Evolutionary conservation across 2,113 vertebrate genomes (phyloP).

Genomic region (Martes martes): DNA sequence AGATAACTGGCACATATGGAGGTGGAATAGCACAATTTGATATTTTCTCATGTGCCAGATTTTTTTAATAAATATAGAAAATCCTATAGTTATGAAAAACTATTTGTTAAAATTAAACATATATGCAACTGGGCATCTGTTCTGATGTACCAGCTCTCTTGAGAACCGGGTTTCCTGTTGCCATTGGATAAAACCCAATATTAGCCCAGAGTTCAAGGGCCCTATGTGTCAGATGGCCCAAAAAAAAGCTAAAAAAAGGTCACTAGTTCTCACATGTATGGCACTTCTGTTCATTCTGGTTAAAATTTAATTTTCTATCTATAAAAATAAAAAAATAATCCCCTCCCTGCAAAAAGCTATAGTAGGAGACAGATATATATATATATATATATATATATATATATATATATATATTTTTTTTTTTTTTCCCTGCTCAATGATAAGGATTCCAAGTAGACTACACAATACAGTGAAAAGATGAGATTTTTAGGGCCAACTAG

Average conservation of each 20-base stretch:
- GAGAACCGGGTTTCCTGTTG: conserved; percentile 46
- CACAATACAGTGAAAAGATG: not conserved
- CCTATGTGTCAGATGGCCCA: not conserved
- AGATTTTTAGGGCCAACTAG: not conserved
- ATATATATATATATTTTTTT: not conserved
- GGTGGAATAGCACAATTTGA: conserved; percentile 84
- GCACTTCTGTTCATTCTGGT: not conserved
- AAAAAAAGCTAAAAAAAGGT: not conserved
- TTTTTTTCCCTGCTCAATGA: not conserved
- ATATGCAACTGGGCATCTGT: conserved; percentile 80
- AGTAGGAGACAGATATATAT: not conserved
- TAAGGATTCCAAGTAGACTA: conserved; percentile 21
- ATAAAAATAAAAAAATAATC: conserved; percentile 36
- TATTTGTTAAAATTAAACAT: conserved; percentile 82
- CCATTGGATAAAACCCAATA: conserved; percentile 34
- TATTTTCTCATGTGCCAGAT: conserved; percentile 79
- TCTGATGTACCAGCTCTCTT: conserved; percentile 72
- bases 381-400: not conserved
- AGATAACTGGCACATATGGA: conserved; percentile 80
- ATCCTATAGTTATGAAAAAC: conserved; percentile 85
- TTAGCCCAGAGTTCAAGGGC: conserved; percentile 15
- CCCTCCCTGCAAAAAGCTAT: not conserved
- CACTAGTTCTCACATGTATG: not conserved
- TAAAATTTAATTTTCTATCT: conserved; percentile 59
- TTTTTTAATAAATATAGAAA: conserved; percentile 85